A percentile compares a stretch with the other conserved stretches of the same genome.
These are phyloP conservation scores for Aleiodes testaceus DNA, from an alignment of 2,888 invertebrate species.

Conservation along the genomic window DNA sequence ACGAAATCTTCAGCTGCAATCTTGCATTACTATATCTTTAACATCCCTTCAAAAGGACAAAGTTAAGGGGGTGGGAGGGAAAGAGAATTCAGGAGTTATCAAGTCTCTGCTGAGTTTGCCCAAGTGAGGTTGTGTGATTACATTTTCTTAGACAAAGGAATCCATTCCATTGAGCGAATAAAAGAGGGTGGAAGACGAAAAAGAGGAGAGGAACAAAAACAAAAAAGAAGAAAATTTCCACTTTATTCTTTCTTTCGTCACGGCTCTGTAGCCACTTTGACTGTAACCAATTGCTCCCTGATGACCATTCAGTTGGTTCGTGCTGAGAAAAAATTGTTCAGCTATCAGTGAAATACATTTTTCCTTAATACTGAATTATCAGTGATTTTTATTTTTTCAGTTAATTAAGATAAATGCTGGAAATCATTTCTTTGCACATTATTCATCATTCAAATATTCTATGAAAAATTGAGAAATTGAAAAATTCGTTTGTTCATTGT, in stretches of 20 bases:
- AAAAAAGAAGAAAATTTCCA: background rate
- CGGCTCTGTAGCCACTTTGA: background rate
- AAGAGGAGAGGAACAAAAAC: background rate
- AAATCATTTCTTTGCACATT: background rate
- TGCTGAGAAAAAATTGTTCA: background rate
- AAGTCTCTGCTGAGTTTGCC: slow-evolving; percentile 14
- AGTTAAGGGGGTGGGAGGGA: background rate
- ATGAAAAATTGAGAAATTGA: no score
- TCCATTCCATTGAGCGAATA: no score
- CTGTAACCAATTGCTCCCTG: slow-evolving; percentile 19
- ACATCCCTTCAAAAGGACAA: slow-evolving; percentile 27
- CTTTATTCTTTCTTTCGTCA: background rate
- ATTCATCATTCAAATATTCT: slow-evolving; percentile 19
- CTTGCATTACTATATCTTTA: slow-evolving; percentile 16
- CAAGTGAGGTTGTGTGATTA: slow-evolving; percentile 16
- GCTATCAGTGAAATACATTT: background rate
- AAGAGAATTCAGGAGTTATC: slow-evolving; percentile 4
- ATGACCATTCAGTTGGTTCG: slow-evolving; percentile 6
- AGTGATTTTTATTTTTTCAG: slow-evolving; percentile 1
- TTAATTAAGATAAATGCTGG: background rate
- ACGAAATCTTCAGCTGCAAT: slow-evolving; percentile 1
- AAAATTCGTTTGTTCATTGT: no score
- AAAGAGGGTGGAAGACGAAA: no score
- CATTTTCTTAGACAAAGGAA: slow-evolving; percentile 10
- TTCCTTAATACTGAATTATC: background rate